A percentile compares a stretch with the other conserved stretches of the same genome.
These are phyloP conservation scores for Leptinotarsa juncta DNA, from an alignment of 2,888 invertebrate genomes.

Conservation along the genomic window DNA sequence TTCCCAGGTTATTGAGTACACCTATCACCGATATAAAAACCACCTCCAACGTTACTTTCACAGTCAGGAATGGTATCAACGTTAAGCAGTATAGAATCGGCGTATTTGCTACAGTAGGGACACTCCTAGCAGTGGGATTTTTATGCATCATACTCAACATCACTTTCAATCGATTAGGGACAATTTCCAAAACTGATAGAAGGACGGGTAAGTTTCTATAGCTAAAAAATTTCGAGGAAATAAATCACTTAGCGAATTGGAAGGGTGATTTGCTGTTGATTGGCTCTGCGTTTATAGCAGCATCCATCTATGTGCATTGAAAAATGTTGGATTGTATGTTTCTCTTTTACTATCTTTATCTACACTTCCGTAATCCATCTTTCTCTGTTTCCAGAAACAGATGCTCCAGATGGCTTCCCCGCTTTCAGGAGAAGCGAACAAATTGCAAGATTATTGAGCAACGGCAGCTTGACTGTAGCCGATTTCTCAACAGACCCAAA, in stretches of 20 bases:
- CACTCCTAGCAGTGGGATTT: conserved; percentile 69
- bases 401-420: conserved; percentile 30
- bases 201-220: conserved; percentile 39
- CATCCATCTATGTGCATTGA: no score
- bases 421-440: conserved; percentile 41
- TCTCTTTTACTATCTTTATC: no score
- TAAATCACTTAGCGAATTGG: no score
- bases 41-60: conserved; percentile 66
- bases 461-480: conserved; percentile 68
- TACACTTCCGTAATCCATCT: neutral
- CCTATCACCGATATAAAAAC: conserved; percentile 26
- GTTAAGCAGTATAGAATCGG: conserved; percentile 74
- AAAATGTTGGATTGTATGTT: no score
- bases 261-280: no score
- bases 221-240: no score
- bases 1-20: conserved; percentile 52
- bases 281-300: no score
- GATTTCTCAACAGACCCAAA: conserved; percentile 72
- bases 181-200: conserved; percentile 46
- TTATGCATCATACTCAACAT: conserved; percentile 63
- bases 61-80: conserved; percentile 70
- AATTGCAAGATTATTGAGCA: conserved; percentile 40
- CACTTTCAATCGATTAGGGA: conserved; percentile 54
- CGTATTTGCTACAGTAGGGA: conserved; percentile 67
- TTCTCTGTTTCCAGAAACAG: neutral